Percentiles rank a stretch among this genome's conserved stretches.
Conservation (phyloP, 2,797 vertebrate species). For the Sebastes taczanowskii region DNA sequence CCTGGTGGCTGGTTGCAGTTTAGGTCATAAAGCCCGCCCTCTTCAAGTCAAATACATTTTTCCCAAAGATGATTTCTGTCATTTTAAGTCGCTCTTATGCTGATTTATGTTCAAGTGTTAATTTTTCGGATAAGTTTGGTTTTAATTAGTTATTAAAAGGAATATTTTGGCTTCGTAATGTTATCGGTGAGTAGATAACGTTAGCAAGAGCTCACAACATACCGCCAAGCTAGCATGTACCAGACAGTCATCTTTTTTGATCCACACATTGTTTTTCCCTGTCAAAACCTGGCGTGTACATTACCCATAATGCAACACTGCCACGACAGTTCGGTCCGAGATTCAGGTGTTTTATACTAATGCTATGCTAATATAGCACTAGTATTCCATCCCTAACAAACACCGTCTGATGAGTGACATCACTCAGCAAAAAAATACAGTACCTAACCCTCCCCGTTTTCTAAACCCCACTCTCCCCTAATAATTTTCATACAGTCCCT, state of each 20-base stretch:
- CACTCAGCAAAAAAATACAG: neutral
- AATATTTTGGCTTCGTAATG: too few relatives aligned
- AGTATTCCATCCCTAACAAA: neutral
- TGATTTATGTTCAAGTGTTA: too few relatives aligned
- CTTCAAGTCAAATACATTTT: too few relatives aligned
- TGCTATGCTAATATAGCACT: too few relatives aligned
- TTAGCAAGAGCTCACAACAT: neutral
- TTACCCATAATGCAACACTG: neutral
- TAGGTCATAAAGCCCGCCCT: too few relatives aligned
- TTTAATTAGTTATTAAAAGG: too few relatives aligned
- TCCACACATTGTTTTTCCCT: neutral
- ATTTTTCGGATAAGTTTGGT: too few relatives aligned
- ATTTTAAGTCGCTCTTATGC: too few relatives aligned
- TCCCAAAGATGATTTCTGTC: too few relatives aligned
- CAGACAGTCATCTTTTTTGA: neutral
- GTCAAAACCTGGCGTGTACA: neutral
- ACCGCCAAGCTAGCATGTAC: neutral
- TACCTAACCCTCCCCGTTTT: neutral
- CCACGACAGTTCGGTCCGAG: neutral
- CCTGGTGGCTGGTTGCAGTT: too few relatives aligned
- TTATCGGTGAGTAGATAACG: neutral
- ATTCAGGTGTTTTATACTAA: neutral
- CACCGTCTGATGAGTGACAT: neutral
- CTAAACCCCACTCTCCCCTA: neutral
- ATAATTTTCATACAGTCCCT: neutral